Base-by-base conservation (phyloP, 2,797 vertebrate species). In the Pseudopleuronectes americanus region DNA sequence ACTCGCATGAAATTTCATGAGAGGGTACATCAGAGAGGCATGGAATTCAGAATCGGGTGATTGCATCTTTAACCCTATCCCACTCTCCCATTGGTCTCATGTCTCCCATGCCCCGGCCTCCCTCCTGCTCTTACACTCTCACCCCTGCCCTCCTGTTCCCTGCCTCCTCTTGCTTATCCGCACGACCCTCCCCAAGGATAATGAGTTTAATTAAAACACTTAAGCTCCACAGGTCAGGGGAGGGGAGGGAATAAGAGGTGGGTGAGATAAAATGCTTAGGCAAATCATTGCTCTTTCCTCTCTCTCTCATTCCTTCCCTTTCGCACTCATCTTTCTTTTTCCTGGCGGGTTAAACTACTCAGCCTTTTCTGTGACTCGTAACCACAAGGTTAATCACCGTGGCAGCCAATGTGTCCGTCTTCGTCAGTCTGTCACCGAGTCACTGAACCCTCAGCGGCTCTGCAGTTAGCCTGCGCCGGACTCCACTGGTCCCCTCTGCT, bases 141-240 rank as follows among this genome's bases (percentile, higher is more conserved):
- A 63, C 63, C 74, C 62, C 48, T 79, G 68, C n/a, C 51, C 53
- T 8, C 53, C 6, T 21, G 43, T 53, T 81, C 64, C 52, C 57
- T 68, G 49, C 26, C 22, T n/a, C 14, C 48, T 68, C 33, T 48
- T 65, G 31, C 62, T 75, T 64, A 64, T 52, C 41, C 58, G 62
- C n/a, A 41, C 53, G 68, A n/a, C 66, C 58, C 64, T 71, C 72
- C 67, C 67, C 0, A 19, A 61, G 71, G 76, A 83, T 80, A 76
- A 81, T 71, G 54, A 84, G 61, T 81, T 90, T 85, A 87, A 90
- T 87, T 81, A 83, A 85, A 77, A 74, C 68, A 62, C 76, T 77
- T 82, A 8, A 59, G 56, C 63, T 77, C 36, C 66, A 55, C 72
- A 62, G 69, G 68, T 84, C 76, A 66, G 65, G 21, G 62, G 56